A percentile compares a stretch with the other conserved stretches of the same genome.
Conservation (phyloP, 2,113 vertebrate genomes). For the Pituophis catenifer region DNA sequence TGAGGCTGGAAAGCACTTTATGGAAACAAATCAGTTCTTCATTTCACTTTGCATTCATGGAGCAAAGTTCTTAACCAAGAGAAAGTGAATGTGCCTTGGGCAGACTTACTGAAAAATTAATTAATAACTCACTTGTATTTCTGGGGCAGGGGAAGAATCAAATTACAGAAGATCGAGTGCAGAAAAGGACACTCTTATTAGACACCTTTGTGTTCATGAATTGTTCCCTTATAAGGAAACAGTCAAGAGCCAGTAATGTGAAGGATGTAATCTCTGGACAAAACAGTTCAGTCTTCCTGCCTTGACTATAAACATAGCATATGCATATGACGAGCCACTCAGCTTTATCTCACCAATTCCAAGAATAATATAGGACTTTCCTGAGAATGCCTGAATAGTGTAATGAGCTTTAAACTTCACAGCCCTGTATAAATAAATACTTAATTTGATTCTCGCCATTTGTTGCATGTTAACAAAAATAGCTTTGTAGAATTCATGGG, state of each 20-base stretch:
- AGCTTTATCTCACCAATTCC: background rate
- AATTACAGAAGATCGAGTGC: background rate
- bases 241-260: background rate
- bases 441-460: background rate
- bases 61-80: background rate
- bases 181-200: background rate
- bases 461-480: background rate
- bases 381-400: background rate
- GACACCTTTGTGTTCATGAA: background rate
- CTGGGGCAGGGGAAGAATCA: background rate
- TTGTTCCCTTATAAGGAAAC: background rate
- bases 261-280: background rate
- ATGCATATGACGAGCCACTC: background rate
- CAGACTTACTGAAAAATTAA: background rate
- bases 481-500: background rate
- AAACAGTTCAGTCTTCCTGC: background rate
- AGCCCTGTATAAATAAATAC: background rate
- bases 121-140: background rate
- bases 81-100: background rate
- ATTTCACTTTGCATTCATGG: background rate
- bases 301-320: background rate
- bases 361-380: background rate
- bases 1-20: background rate
- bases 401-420: background rate
- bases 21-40: background rate